Evolutionary conservation across 2,888 invertebrate species (phyloP).

Genomic region (Drosophila cyrtoloma): DNA sequence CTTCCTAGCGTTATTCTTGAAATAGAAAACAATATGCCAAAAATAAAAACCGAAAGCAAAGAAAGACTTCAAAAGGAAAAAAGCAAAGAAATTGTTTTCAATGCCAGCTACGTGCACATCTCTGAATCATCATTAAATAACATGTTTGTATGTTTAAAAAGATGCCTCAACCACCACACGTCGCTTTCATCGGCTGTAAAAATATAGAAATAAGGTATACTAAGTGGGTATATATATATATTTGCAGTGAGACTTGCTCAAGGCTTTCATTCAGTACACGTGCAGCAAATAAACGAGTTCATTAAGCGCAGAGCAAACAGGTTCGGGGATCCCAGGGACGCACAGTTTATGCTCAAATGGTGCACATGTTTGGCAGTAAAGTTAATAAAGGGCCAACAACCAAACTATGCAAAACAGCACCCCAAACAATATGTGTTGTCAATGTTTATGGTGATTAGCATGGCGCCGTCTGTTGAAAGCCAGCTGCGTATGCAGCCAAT

Average conservation of each 20-base stretch:
- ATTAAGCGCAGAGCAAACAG: slow-evolving; percentile 51
- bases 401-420: slow-evolving; percentile 56
- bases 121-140: slow-evolving; percentile 19
- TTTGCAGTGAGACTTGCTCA: slow-evolving; percentile 7
- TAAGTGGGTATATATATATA: slow-evolving; percentile 3
- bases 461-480: slow-evolving; percentile 45
- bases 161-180: slow-evolving; percentile 8
- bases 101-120: slow-evolving; percentile 40
- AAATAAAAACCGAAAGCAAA: slow-evolving; percentile 1
- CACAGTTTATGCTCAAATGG: slow-evolving; percentile 37
- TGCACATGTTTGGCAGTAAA: slow-evolving; percentile 55
- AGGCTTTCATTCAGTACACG: slow-evolving; percentile 67
- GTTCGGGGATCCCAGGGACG: slow-evolving; percentile 34
- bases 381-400: slow-evolving; percentile 59
- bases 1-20: background rate
- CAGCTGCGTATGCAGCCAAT: slow-evolving; percentile 17
- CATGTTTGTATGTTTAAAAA: background rate
- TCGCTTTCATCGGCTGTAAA: slow-evolving; percentile 40
- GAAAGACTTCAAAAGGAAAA: background rate
- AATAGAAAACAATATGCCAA: background rate
- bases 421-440: slow-evolving; percentile 43
- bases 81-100: slow-evolving; percentile 26
- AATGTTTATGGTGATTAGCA: slow-evolving; percentile 73
- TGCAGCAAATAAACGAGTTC: slow-evolving; percentile 78
- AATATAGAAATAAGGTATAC: slow-evolving; percentile 51